Conservation (phyloP, 2,888 invertebrate genomes). For the Limnephilus rhombicus region DNA sequence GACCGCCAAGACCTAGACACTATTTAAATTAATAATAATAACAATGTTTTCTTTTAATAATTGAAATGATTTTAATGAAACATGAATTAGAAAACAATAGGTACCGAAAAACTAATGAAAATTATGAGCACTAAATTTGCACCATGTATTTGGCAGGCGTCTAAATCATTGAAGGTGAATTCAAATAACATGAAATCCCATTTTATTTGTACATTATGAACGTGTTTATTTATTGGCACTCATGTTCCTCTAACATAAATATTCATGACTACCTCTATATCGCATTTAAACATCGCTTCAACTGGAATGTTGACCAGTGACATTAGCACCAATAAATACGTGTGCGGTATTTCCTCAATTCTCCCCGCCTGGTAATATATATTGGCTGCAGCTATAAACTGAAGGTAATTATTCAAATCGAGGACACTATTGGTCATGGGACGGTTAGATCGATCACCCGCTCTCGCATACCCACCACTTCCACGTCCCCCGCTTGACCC, state of each 20-base stretch:
- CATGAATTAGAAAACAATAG: too few species aligned
- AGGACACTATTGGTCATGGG: constrained; percentile 16
- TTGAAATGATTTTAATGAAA: too few species aligned
- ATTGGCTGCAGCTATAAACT: neutral
- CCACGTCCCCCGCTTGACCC: too few species aligned
- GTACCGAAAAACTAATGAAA: too few species aligned
- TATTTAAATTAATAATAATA: too few species aligned
- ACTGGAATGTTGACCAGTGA: neutral
- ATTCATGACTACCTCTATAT: neutral
- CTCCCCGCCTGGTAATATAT: neutral
- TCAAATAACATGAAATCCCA: neutral
- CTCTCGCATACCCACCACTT: too few species aligned
- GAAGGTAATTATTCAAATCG: constrained; percentile 17
- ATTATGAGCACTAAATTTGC: too few species aligned
- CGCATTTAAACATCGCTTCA: neutral
- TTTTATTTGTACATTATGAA: neutral
- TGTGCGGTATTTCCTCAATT: neutral
- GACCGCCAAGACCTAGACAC: too few species aligned
- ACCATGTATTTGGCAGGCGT: neutral
- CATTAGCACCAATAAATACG: neutral
- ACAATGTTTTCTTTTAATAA: too few species aligned
- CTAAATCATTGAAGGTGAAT: neutral
- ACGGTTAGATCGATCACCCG: neutral
- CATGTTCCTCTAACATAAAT: neutral
- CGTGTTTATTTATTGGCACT: neutral